Evolutionary conservation across 2,797 vertebrate genomes (phyloP).

Genomic region (Ciconia nigra): DNA sequence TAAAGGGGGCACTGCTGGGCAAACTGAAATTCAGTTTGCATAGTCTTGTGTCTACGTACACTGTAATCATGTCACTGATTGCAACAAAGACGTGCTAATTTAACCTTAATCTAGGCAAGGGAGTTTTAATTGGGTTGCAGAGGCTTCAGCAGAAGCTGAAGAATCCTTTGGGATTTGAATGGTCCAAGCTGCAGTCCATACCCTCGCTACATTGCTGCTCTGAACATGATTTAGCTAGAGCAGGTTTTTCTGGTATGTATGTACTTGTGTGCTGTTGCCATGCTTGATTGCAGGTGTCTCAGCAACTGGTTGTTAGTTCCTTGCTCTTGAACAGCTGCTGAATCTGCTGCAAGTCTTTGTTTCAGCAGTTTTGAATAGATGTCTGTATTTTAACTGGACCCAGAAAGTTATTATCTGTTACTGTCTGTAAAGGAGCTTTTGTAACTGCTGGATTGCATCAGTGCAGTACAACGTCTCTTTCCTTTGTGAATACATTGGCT

Average conservation of each 20-base stretch:
- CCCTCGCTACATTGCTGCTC: neutral
- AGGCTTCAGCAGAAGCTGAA: neutral
- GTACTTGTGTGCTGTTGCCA: accelerated
- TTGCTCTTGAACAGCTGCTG: neutral
- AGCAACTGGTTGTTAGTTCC: neutral
- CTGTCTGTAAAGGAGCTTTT: neutral
- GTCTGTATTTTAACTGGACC: neutral
- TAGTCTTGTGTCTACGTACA: neutral
- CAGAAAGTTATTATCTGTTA: neutral
- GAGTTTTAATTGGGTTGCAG: neutral
- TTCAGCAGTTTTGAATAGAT: neutral
- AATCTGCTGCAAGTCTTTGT: neutral
- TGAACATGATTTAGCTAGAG: neutral
- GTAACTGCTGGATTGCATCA: neutral
- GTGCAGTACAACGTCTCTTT: neutral
- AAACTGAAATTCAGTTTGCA: neutral
- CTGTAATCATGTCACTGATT: neutral
- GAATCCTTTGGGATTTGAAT: neutral
- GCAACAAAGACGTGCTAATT: neutral
- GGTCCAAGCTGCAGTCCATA: neutral
- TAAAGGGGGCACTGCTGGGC: neutral
- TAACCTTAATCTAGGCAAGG: neutral
- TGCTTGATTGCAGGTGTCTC: neutral
- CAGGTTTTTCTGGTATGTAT: neutral
- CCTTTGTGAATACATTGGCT: neutral